Base-by-base conservation (phyloP, 53 echinoderm and acorn worm genomes). In the Hippasteria phrygiana region DNA sequence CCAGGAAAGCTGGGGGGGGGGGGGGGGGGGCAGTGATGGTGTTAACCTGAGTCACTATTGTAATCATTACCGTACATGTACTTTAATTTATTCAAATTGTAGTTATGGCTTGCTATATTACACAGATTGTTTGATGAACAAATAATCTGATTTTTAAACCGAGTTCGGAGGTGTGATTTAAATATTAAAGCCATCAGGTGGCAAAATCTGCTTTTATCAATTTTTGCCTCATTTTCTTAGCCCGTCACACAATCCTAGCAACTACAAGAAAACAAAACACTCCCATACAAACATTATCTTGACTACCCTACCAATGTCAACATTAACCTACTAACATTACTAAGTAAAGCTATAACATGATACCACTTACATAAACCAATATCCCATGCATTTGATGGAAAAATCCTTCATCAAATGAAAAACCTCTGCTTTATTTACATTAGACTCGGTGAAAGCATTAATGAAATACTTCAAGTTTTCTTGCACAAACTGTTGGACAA, bases 221-320 rank as follows among this genome's bases (percentile, higher is more conserved):
- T 9, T 65, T 65, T 33, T 10, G 48, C 48, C 48, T 14, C 14
- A 10, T 48, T 48, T 14, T 48, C 8, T 48, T 7, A 48, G 14
- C 8, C 48, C 8, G 48, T 48, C 48, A 48, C 8, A 10, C 14
- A 31, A 65, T 65, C 65, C 65, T 65, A 65, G 65, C 65, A 65
- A 65, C 65, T 4, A 29, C 31, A 65, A 65, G 34, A 27, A 65
- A 65, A 65, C 29, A 65, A 65, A 29, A 65, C 65, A 65, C 31
- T 33, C 65, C 65, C 34, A n/a, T 17, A 24, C 20, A 59, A 17
- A 59, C 24, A 4, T 65, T 8, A 29, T 5, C 32, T 4, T 11
- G 65, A 2, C 7, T 65, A 65, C 11, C 29, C 65, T 17, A 17
- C 54, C 54, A 54, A 65, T 31, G 14, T 29, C 26, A 29, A 29